Base-by-base conservation (phyloP, 2,888 invertebrate species). In the Ferrisia virgata region DNA sequence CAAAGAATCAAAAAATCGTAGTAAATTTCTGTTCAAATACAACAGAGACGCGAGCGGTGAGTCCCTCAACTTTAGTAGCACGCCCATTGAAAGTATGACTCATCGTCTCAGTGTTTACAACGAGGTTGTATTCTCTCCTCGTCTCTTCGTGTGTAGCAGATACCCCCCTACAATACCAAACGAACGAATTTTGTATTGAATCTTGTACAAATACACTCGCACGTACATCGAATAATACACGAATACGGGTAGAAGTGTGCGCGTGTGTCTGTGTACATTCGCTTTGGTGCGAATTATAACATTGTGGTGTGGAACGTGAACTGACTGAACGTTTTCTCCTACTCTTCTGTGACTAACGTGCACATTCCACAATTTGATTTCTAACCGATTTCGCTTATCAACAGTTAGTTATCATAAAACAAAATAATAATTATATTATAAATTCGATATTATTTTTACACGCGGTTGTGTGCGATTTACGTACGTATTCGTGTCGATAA, bases 301-400 rank as follows among this genome's bases (percentile, higher is more conserved):
- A 64, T 28, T 64, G 64, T 76, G 72, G 36, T 69, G 64, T 64
- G 53, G 25, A 64, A 6, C 64, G 64, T 43, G 43, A 43, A 43
- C 43, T n/a, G 43, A 58, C n/a, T n/a, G n/a, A 72, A 33, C 72
- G 53, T 53, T 64, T 36, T 36, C 36, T 76, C 72, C 72, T 36
- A 76, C 72, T 36, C 33, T 18, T 28, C 33, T 28, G 25, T 76
- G 33, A 6, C 72, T 36, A 76, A 64, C 33, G 72, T 36, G 72
- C 72, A 33, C 72, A 76, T 76, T 76, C 72, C 72, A 76, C 28
- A 76, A 76, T 36, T 76, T 36, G 72, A 36, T 76, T 64, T 64
- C 18, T 18, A 76, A 76, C 36, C 72, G 72, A 76, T 76, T 76
- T 76, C 72, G 72, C 72, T 76, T 76, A 76, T 76, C 72, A 76